Conservation (phyloP, 1,140 invertebrate species). For the Ceratina australensis region DNA sequence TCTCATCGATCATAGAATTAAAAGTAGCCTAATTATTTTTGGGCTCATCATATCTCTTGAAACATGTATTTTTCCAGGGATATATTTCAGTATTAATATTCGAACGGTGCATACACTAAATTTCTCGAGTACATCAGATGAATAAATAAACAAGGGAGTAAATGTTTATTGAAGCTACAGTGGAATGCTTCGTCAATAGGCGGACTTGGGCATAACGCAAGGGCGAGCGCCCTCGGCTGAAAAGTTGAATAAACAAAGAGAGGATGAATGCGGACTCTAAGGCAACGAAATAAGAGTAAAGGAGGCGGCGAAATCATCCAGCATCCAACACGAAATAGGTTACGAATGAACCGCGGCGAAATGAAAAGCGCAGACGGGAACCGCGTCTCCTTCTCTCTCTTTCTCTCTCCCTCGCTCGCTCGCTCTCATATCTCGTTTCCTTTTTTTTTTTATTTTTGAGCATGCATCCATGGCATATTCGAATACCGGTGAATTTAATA, state of each 20-base stretch:
- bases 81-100: too few relatives aligned
- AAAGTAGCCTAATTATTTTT: too few relatives aligned
- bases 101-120: too few relatives aligned
- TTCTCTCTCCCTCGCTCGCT: too few relatives aligned
- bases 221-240: not conserved
- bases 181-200: not conserved
- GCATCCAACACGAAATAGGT: not conserved
- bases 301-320: not conserved
- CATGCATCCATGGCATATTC: not conserved
- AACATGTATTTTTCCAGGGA: too few relatives aligned
- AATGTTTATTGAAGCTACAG: not conserved
- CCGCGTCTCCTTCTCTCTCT: too few relatives aligned
- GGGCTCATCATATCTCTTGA: too few relatives aligned
- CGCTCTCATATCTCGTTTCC: too few relatives aligned
- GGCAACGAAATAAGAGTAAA: not conserved
- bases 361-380: conserved; percentile 14
- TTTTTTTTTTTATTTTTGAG: too few relatives aligned
- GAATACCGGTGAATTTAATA: conserved; percentile 11
- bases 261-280: not conserved
- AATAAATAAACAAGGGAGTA: not conserved
- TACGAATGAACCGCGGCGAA: not conserved
- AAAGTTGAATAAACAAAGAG: not conserved
- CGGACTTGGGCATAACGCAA: not conserved
- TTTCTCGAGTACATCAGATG: too few relatives aligned
- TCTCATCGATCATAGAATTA: too few relatives aligned